Evolutionary conservation across 2,113 vertebrate species (phyloP).

Genomic region (Heloderma charlesbogerti): DNA sequence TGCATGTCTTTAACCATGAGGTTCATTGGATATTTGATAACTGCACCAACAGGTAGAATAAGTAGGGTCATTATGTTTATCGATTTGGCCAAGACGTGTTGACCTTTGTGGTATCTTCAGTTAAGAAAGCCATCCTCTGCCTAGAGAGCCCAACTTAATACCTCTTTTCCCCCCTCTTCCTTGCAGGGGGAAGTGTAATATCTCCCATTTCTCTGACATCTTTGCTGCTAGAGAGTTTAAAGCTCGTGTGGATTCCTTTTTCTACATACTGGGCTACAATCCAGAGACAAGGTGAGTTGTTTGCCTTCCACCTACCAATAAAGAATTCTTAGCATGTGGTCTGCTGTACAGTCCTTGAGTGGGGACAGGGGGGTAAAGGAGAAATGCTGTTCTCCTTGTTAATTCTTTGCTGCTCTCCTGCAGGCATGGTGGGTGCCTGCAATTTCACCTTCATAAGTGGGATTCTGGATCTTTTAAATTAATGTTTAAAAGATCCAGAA

Average conservation of each 20-base stretch:
- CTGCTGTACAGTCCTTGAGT: background rate
- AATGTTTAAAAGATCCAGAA: no score
- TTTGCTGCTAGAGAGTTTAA: conserved; percentile 99
- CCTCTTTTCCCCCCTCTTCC: conserved; percentile 64
- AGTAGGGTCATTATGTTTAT: background rate
- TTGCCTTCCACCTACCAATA: conserved; percentile 14
- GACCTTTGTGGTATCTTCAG: conserved; percentile 8
- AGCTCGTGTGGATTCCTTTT: conserved; percentile 97
- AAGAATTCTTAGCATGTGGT: background rate
- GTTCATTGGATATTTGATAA: background rate
- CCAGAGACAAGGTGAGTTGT: conserved; percentile 96
- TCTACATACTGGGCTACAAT: conserved; percentile 99
- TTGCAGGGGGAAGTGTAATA: conserved; percentile 97
- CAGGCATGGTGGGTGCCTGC: no score
- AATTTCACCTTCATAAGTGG: background rate
- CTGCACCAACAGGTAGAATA: background rate
- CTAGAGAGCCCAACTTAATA: conserved; percentile 49
- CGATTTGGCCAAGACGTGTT: background rate
- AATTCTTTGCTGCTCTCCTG: background rate
- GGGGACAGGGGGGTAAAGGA: background rate
- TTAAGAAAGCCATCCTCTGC: conserved; percentile 5
- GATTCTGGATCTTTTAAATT: background rate
- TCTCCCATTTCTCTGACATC: conserved; percentile 99
- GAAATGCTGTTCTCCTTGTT: no score
- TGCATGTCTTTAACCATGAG: background rate